Evolutionary conservation across 2,888 invertebrate species (phyloP), one percentile per base, ranked within the genome.

Genomic region (Hemaris fuciformis): DNA sequence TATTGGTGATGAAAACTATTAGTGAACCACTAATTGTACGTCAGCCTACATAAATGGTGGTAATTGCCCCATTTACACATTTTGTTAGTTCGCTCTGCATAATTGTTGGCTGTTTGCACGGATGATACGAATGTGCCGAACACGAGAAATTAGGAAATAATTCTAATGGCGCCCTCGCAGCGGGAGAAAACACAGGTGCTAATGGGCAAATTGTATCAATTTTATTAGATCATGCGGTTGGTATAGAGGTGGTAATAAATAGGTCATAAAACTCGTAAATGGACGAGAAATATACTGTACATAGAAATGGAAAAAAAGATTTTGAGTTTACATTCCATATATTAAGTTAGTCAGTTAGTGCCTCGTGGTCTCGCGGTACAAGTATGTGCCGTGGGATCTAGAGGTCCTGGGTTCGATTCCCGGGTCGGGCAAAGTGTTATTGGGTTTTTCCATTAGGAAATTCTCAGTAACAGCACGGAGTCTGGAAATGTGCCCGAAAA

Each of bases 41-140:
- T 85, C 84, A 90, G 89, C 91, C 91, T 91, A 91, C 91, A 91
- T 91, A 85, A 80, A 71, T 81, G 75, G 79, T 88, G 91, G 91
- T 92, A 92, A 92, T 92, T 92, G 92, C 82, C 78, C 91, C 89
- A 92, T 92, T 91, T 92, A 91, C 91, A 91, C 90, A 84, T 90
- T 89, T 90, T 79, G 91, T 91, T 91, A 92, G 92, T 87, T 83
- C 75, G 76, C 75, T 81, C 78, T 84, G 87, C 84, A 88, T 91
- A 92, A 92, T 91, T 91, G 86, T 81, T 79, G 83, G 72, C 81
- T 86, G 85, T 91, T 90, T 89, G 84, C 85, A 83, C 76, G 76
- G 80, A 85, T 83, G 79, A 80, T 85, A 84, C 66, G 79, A 85
- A 88, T 84, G 81, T 85, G 81, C 81, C 80, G 82, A 82, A 84